phyloP scores from a whole-genome alignment of 2,113 vertebrate genomes.

The Numida meleagris region DNA sequence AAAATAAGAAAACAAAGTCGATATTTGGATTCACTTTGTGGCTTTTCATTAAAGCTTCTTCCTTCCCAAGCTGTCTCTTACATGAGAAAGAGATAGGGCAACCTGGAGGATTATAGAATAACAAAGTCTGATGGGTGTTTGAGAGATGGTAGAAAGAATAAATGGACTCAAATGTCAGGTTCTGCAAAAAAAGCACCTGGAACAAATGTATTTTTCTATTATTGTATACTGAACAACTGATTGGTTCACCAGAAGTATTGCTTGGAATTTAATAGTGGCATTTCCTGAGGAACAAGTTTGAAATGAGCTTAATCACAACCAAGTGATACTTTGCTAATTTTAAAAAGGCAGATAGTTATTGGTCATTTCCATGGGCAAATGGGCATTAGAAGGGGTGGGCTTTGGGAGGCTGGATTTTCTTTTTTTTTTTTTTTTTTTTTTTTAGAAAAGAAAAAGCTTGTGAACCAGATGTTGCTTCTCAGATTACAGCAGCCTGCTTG shows the following conservation, averaged over 20 bases:
- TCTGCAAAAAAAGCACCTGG: slow-evolving; percentile 35
- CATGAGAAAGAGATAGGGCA: background rate
- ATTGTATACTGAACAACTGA: background rate
- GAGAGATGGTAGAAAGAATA: background rate
- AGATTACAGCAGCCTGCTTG: background rate
- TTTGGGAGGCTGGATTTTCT: background rate
- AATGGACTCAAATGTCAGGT: background rate
- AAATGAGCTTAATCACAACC: slow-evolving; percentile 1
- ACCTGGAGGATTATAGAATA: background rate
- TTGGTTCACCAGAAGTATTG: background rate
- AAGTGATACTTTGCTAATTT: slow-evolving; percentile 12
- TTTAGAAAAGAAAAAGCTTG: background rate
- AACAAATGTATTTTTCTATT: slow-evolving; percentile 39
- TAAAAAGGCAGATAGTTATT: background rate
- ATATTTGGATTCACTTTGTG: background rate
- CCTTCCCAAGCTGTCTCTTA: background rate
- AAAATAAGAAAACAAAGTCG: slow-evolving; percentile 14
- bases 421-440: background rate
- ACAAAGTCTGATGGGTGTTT: background rate
- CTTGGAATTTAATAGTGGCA: background rate
- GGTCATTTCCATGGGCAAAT: background rate
- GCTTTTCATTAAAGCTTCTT: background rate
- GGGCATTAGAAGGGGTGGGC: background rate
- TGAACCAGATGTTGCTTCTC: slow-evolving; percentile 44
- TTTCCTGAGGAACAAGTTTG: slow-evolving; percentile 60